A percentile compares a stretch with the other conserved stretches of the same genome.
Evolutionary conservation across 2,888 invertebrate genomes (phyloP).

Genomic region (Eupelmus urozonus): DNA sequence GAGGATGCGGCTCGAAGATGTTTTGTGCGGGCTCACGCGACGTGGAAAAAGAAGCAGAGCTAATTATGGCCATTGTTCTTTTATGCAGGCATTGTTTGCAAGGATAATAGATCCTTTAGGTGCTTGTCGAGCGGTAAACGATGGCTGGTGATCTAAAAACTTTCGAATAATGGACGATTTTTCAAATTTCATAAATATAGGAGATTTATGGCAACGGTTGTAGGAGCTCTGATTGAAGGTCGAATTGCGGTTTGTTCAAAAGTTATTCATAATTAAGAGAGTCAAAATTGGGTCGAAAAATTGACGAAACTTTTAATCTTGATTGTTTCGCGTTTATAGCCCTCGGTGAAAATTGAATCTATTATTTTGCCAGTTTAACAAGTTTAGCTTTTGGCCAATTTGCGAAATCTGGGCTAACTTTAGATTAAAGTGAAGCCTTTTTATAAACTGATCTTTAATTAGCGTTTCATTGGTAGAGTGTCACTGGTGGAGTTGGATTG

Average conservation of each 20-base stretch:
- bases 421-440: constrained; percentile 13
- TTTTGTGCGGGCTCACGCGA: too few relatives aligned
- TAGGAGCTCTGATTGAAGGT: constrained; percentile 13
- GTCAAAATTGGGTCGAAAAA: constrained; percentile 19
- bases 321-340: not conserved
- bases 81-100: not conserved
- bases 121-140: too few relatives aligned
- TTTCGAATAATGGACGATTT: too few relatives aligned
- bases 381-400: not conserved
- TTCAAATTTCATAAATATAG: too few relatives aligned
- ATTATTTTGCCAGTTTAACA: not conserved
- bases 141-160: too few relatives aligned
- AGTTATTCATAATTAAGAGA: constrained; percentile 35
- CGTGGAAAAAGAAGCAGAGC: not conserved
- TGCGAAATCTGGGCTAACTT: not conserved
- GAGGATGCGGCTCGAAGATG: too few relatives aligned
- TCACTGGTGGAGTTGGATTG: too few relatives aligned
- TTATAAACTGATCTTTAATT: constrained; percentile 7
- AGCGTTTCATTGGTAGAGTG: not conserved
- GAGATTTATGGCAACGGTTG: too few relatives aligned
- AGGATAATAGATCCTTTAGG: too few relatives aligned
- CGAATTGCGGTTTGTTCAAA: constrained; percentile 11
- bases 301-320: not conserved
- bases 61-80: not conserved
- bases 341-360: not conserved